Evolutionary conservation across 1,140 invertebrate species (phyloP).

Genomic region (Scaptomyza montana): DNA sequence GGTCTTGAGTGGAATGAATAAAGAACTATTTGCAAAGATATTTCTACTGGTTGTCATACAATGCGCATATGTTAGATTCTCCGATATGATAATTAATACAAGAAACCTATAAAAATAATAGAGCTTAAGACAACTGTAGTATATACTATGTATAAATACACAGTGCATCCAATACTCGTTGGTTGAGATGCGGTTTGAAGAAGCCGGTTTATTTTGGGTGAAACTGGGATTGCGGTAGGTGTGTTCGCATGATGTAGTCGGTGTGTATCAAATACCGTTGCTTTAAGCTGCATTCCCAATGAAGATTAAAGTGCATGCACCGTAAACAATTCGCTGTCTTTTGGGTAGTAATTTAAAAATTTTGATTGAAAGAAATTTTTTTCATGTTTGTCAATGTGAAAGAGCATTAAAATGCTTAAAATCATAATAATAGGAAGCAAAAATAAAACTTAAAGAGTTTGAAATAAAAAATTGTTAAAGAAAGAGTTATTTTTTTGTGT

Average conservation of each 20-base stretch:
- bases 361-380: too few species aligned
- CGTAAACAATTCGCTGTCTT: not conserved
- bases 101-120: not conserved
- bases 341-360: too few species aligned
- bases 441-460: too few species aligned
- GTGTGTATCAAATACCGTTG: conserved; percentile 52
- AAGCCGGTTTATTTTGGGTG: conserved; percentile 16
- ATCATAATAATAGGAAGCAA: too few species aligned
- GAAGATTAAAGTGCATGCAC: conserved; percentile 48
- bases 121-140: not conserved
- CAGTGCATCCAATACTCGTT: not conserved
- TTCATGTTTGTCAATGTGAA: too few species aligned
- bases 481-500: too few species aligned
- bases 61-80: not conserved
- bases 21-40: conserved; percentile 17
- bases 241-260: conserved; percentile 10
- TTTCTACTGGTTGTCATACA: not conserved
- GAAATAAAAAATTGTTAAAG: too few species aligned
- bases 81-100: conserved; percentile 1
- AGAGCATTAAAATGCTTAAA: too few species aligned
- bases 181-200: not conserved
- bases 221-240: conserved; percentile 11
- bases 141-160: not conserved
- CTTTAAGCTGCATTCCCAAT: conserved; percentile 42
- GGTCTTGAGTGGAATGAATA: not conserved